These are phyloP conservation scores for Anthopleura sola DNA, from an alignment of 64 coral and sea anemone species.

Conservation along the genomic window DNA sequence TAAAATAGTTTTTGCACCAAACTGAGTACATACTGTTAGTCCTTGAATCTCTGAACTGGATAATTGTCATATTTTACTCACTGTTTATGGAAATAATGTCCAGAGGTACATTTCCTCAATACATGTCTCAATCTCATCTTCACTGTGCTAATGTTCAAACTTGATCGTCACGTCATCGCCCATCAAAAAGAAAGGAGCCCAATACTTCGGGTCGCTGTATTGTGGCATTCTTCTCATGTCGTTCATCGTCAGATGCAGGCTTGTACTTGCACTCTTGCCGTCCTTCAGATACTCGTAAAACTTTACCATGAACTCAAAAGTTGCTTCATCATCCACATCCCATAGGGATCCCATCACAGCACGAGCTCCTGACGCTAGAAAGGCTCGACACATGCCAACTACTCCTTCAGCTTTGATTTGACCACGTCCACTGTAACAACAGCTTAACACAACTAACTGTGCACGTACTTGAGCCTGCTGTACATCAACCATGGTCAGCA, in stretches of 20 bases:
- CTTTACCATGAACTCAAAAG: constrained; percentile 4
- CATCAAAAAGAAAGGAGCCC: constrained; percentile 30
- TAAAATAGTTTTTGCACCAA: too few species aligned
- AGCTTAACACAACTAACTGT: too few species aligned
- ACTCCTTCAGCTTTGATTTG: constrained; percentile 18
- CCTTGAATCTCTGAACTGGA: too few species aligned
- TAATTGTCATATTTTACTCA: too few species aligned
- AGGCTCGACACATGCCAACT: constrained; percentile 9
- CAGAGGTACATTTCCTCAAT: neutral
- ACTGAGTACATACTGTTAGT: too few species aligned
- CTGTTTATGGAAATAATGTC: too few species aligned
- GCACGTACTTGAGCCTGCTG: too few species aligned
- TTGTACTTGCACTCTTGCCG: constrained; percentile 29
- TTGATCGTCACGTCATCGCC: constrained; percentile 26
- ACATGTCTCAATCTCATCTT: neutral
- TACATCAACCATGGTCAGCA: too few species aligned
- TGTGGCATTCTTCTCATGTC: neutral
- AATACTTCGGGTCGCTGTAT: constrained; percentile 23
- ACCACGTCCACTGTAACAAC: too few species aligned
- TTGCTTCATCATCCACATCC: neutral
- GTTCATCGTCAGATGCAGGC: constrained; percentile 18
- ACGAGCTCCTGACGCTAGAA: neutral
- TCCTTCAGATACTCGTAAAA: constrained; percentile 29
- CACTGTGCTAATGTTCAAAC: neutral
- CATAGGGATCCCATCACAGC: neutral